Percentiles rank a stretch among this genome's conserved stretches.
phyloP scores from a whole-genome alignment of 2,113 vertebrate genomes.

The Lophius piscatorius region DNA sequence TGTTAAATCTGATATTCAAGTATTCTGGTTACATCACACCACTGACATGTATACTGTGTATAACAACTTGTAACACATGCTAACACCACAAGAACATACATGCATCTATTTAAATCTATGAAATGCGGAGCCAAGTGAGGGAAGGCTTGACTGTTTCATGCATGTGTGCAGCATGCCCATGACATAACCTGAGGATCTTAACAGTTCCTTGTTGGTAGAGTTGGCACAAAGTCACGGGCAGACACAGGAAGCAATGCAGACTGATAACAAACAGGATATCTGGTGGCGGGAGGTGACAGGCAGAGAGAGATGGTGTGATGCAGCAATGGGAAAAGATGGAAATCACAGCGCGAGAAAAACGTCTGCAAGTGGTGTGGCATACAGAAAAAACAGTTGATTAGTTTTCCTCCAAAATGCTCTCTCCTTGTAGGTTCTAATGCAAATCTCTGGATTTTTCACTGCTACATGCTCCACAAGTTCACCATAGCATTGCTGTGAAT shows the following conservation, averaged over 20 bases:
- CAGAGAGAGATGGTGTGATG: constrained; percentile 64
- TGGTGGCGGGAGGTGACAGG: constrained; percentile 71
- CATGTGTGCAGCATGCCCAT: constrained; percentile 34
- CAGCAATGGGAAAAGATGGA: constrained; percentile 56
- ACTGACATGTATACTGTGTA: constrained; percentile 4
- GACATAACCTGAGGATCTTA: constrained; percentile 46
- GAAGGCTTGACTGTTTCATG: constrained; percentile 39
- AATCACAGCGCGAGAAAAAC: constrained; percentile 62
- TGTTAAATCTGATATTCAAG: constrained; percentile 42
- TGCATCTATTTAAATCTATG: constrained; percentile 68
- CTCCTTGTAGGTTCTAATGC: neutral
- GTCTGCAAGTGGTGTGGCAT: constrained; percentile 28
- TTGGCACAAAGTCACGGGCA: constrained; percentile 43
- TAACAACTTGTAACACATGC: constrained; percentile 27
- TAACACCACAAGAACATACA: constrained; percentile 38
- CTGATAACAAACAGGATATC: constrained; percentile 70
- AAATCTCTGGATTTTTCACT: neutral
- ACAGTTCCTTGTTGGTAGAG: constrained; percentile 34
- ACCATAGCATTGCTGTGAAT: neutral
- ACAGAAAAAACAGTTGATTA: constrained; percentile 17
- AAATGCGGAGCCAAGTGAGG: constrained; percentile 54
- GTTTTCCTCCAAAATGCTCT: constrained; percentile 9
- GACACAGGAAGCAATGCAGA: constrained; percentile 56
- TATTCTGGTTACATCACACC: constrained; percentile 40
- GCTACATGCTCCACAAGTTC: neutral